Evolutionary conservation across 2,888 invertebrate genomes (phyloP), one percentile per base, ranked within the genome.

Genomic region (Hipparchia semele): DNA sequence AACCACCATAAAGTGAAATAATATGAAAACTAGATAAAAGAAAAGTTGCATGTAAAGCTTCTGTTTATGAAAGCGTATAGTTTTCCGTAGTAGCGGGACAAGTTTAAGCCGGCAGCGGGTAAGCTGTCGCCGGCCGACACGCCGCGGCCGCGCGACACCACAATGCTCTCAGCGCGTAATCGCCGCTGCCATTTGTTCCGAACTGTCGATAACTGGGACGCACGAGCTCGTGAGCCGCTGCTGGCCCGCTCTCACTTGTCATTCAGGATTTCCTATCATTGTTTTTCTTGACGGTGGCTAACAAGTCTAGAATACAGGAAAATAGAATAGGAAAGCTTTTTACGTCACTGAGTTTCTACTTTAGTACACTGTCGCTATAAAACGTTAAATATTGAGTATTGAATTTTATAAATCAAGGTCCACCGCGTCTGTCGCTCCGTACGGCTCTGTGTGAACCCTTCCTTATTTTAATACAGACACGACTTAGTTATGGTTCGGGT

Each of bases 131-230:
- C 49, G 6, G 5, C 6, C 7, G 6, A 6, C 68, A 62, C 69
- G 77, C 77, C 75, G 77, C 73, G 73, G 68, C 66, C 71, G 77
- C 80, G 72, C 76, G 77, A 88, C 88, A 86, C 84, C 85, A 85
- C 86, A 87, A 86, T 82, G 88, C 88, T 88, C 85, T 88, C 86
- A 88, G 75, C 76, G 70, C 74, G 72, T 72, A 71, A 72, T 74
- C 72, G 73, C 70, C 23, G 23, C 68, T 70, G 73, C 70, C 68
- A 65, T 56, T 70, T 60, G 74, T 73, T 54, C 53, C 66, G 65
- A 74, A 74, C 74, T 76, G 73, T 72, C 74, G 53, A 51, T 70
- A 76, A 76, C 71, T 76, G 69, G 70, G 62, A 23, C 68, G 68
- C 23, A 51, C 12, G 6, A 49, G 7, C 54, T 56, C 13, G 45